Evolutionary conservation across 1,140 invertebrate species (phyloP).

Genomic region (Acyrthosiphon pisum): DNA sequence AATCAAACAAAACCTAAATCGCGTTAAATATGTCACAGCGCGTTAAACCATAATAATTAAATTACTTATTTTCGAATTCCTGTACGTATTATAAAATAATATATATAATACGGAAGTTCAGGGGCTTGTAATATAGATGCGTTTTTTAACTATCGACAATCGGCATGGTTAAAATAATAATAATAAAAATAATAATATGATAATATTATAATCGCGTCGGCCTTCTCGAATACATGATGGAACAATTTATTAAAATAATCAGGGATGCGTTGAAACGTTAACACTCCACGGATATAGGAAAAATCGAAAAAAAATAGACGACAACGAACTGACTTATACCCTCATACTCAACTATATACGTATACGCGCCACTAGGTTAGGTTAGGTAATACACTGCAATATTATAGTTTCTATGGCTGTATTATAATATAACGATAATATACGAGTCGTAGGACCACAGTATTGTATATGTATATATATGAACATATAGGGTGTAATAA

Average conservation of each 20-base stretch:
- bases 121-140: background rate
- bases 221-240: background rate
- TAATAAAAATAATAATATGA: background rate
- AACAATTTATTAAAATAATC: background rate
- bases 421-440: background rate
- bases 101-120: background rate
- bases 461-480: background rate
- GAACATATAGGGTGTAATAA: no score
- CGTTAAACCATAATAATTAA: background rate
- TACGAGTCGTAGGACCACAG: background rate
- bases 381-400: no score
- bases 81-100: background rate
- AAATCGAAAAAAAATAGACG: background rate
- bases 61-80: background rate
- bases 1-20: background rate
- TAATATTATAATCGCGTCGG: no score
- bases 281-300: background rate
- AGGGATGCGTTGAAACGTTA: background rate
- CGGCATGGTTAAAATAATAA: background rate
- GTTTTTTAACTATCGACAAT: background rate
- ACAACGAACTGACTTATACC: background rate
- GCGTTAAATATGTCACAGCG: background rate
- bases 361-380: no score
- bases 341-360: no score
- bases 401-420: background rate